phyloP scores from a whole-genome alignment of 2,797 vertebrate genomes.

The Manis javanica region DNA sequence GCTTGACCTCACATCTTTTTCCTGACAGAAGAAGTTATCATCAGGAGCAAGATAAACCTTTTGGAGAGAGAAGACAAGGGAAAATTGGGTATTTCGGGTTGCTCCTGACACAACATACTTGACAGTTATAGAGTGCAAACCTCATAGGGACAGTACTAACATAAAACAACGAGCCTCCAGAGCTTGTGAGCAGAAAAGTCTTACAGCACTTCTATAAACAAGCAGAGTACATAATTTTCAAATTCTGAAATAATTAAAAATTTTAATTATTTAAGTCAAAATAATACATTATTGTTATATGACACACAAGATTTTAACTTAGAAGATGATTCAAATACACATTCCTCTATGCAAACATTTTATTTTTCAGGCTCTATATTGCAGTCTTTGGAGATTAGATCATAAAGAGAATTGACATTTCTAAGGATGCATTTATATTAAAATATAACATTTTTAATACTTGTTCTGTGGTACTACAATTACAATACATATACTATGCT shows the following conservation, averaged over 20 bases:
- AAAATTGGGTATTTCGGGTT: neutral
- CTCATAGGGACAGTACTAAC: neutral
- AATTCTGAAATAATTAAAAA: neutral
- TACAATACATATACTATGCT: neutral
- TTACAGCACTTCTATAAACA: neutral
- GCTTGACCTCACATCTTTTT: neutral
- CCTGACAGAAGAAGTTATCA: neutral
- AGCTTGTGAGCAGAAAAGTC: neutral
- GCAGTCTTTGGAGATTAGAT: neutral
- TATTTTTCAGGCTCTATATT: neutral
- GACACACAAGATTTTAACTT: neutral
- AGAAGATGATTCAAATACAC: neutral
- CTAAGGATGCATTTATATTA: neutral
- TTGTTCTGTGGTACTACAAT: neutral
- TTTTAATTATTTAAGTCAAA: neutral
- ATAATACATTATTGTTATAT: neutral
- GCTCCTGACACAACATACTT: neutral
- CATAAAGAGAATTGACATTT: neutral
- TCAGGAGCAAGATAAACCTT: neutral
- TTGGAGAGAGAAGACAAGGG: neutral
- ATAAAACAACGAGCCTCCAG: accelerated
- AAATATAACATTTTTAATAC: neutral
- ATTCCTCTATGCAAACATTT: neutral
- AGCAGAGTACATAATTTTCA: neutral
- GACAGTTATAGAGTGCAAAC: neutral